phyloP scores from a whole-genome alignment of 2,113 vertebrate species.

The Mus pahari region DNA sequence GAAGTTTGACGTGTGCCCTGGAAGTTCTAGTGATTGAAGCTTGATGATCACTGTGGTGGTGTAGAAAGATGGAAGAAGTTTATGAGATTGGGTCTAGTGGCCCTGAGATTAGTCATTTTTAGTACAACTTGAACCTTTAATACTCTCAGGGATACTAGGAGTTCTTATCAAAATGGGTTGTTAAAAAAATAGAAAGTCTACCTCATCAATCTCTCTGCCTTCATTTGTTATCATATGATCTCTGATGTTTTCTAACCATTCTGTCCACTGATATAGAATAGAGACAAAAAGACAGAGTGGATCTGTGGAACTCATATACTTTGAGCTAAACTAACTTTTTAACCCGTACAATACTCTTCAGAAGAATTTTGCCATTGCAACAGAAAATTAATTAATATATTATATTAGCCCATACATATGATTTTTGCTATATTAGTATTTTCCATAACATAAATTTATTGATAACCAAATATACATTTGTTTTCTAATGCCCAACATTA shows the following conservation, averaged over 20 bases:
- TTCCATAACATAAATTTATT: neutral
- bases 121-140: neutral
- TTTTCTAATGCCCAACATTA: neutral
- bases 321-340: neutral
- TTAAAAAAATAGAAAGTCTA: neutral
- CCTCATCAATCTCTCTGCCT: neutral
- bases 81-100: neutral
- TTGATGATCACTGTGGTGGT: neutral
- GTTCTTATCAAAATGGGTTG: neutral
- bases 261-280: neutral
- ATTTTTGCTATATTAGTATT: neutral
- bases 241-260: neutral
- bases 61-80: neutral
- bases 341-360: neutral
- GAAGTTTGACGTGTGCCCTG: accelerated
- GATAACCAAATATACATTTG: neutral
- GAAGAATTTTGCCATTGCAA: neutral
- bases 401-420: neutral
- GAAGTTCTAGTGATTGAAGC: no score
- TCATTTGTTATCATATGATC: neutral
- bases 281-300: accelerated
- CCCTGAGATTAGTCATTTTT: no score
- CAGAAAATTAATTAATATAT: neutral
- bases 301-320: neutral
- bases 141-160: neutral